Evolutionary conservation across 2,888 invertebrate species (phyloP).

Genomic region (Ceratothoa steindachneri): DNA sequence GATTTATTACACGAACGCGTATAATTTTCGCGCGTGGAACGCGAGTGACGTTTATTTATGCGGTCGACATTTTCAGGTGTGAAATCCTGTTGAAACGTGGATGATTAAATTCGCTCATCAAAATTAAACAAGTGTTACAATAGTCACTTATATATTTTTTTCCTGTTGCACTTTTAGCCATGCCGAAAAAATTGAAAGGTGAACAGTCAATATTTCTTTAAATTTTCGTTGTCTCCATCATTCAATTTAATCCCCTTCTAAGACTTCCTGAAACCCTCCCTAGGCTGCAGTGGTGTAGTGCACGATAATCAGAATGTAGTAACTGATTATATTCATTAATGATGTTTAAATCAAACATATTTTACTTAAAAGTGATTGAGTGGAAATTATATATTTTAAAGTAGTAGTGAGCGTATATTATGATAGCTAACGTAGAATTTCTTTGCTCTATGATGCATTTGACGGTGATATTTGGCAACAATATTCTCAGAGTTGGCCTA

Average conservation of each 20-base stretch:
- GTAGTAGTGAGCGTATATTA: not conserved
- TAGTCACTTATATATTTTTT: too few relatives aligned
- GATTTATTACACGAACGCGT: too few relatives aligned
- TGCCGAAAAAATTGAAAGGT: not conserved
- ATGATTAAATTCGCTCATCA: too few relatives aligned
- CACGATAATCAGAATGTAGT: too few relatives aligned
- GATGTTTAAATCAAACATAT: too few relatives aligned
- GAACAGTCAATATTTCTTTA: conserved; percentile 11
- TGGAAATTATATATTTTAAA: too few relatives aligned
- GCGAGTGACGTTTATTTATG: too few relatives aligned
- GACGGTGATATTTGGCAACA: not conserved
- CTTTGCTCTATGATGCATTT: not conserved
- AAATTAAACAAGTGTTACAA: not conserved
- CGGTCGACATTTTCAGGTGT: too few relatives aligned
- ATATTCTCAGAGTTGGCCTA: not conserved
- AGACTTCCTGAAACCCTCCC: not conserved
- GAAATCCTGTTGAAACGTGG: too few relatives aligned
- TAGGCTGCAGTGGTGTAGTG: not conserved
- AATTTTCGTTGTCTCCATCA: conserved; percentile 9
- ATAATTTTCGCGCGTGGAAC: too few relatives aligned
- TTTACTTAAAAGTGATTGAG: not conserved
- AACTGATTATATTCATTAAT: too few relatives aligned
- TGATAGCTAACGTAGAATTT: not conserved
- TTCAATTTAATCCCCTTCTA: not conserved
- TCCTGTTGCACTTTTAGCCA: not conserved